Conservation (phyloP, 2,797 vertebrate species). For the Trichosurus vulpecula region DNA sequence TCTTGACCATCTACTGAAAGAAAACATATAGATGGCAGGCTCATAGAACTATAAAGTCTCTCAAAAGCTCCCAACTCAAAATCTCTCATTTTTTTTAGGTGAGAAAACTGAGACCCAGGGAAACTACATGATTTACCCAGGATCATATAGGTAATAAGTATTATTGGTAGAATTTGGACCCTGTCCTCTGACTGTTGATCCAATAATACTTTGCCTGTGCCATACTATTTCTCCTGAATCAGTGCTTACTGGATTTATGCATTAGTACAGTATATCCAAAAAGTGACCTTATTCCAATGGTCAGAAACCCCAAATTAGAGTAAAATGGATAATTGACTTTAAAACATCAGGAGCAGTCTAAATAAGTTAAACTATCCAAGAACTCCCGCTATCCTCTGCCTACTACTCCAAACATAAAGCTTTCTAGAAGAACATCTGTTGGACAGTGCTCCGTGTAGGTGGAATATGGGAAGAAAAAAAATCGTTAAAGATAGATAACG, state of each 20-base stretch:
- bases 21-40: neutral
- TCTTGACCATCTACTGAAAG: conserved; percentile 17
- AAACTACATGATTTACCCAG: neutral
- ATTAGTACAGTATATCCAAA: neutral
- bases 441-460: neutral
- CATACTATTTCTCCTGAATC: neutral
- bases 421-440: conserved; percentile 7
- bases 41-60: neutral
- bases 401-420: conserved; percentile 37
- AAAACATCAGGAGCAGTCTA: conserved; percentile 43
- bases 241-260: neutral
- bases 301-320: conserved; percentile 58
- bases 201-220: neutral
- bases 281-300: conserved; percentile 54
- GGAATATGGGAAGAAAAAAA: neutral
- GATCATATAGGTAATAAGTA: neutral
- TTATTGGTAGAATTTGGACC: neutral
- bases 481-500: conserved; percentile 14
- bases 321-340: conserved; percentile 48
- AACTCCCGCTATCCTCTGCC: conserved; percentile 60
- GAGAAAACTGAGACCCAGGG: neutral
- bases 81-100: neutral
- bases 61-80: neutral
- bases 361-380: conserved; percentile 3
- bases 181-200: neutral